Base-by-base conservation (phyloP, 2,888 invertebrate genomes). In the Zygaena filipendulae region DNA sequence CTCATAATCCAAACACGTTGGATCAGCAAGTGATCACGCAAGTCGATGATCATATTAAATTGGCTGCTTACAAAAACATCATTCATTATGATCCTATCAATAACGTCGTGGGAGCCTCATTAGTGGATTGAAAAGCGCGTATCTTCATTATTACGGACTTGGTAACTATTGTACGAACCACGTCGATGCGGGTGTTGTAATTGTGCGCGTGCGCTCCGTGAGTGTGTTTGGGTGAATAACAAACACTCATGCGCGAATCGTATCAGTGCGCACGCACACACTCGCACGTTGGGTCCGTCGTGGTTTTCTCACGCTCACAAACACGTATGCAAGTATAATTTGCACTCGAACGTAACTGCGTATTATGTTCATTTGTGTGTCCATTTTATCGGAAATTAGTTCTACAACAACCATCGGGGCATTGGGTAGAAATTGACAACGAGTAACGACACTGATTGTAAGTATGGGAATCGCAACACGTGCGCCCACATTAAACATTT, bases 291-390 rank as follows among this genome's bases (percentile, higher is more conserved):
- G 52, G 59, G 60, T 66, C 61, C 66, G 60, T 56, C 52, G 70
- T 63, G 64, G 59, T 64, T 72, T 79, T 80, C 80, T 74, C 79
- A 80, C 77, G 75, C 69, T 75, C 58, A 67, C 69, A 61, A 59
- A 61, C 60, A 48, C 57, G 59, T 53, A 41, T 50, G 47, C 53
- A 56, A 42, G 45, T 52, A 55, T 62, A 68, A 68, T 74, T 67
- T 66, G 62, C 61, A 64, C 61, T 62, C 52, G 47, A 43, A 55
- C 47, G 54, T 62, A 52, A 53, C 45, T 47, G 52, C 44, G 46
- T 47, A 42, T 46, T 49, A 42, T 36, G 38, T 43, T 41, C 38
- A 40, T 50, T 40, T 52, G 56, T 61, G 59, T 66, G 67, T n/a
- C 55, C 58, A 54, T 58, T 69, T 64, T 64, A 75, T 74, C 68